Conservation (phyloP, 2,797 vertebrate species). For the Gallinago solitaria region DNA sequence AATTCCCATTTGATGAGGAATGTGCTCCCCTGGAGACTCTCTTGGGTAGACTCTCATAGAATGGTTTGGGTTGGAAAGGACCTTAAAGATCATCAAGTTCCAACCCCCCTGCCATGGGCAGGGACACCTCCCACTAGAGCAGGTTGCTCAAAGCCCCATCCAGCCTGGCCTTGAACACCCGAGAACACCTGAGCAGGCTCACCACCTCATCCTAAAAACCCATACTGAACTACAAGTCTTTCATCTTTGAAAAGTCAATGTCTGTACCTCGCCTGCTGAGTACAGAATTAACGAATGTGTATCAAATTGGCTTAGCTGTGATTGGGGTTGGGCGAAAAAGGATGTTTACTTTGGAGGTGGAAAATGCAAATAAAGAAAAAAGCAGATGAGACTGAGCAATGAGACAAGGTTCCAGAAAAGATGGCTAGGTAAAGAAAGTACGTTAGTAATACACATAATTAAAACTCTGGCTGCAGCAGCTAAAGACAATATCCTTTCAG, state of each 20-base stretch:
- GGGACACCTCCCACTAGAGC: too few species aligned
- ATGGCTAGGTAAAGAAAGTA: slow-evolving; percentile 48
- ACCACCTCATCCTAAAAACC: not conserved
- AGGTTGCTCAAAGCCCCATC: too few species aligned
- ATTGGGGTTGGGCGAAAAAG: not conserved
- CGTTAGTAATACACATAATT: not conserved
- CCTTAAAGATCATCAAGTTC: too few species aligned
- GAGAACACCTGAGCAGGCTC: not conserved
- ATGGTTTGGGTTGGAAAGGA: too few species aligned
- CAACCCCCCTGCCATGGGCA: too few species aligned
- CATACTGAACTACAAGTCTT: not conserved
- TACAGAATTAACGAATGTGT: not conserved
- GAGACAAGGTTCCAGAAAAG: slow-evolving; percentile 55
- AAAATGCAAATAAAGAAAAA: slow-evolving; percentile 60
- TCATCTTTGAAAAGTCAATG: slow-evolving; percentile 23
- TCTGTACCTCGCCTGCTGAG: not conserved
- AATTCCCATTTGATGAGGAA: not conserved
- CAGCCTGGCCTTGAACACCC: too few species aligned
- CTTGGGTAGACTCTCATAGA: not conserved
- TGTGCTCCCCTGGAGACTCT: not conserved
- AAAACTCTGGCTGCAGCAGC: not conserved
- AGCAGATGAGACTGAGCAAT: slow-evolving; percentile 64
- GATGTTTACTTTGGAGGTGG: slow-evolving; percentile 11
- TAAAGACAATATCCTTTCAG: slow-evolving; percentile 66
- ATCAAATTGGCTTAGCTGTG: slow-evolving; percentile 27